Evolutionary conservation across 2,113 vertebrate genomes (phyloP), one percentile per base, ranked within the genome.

Genomic region (Vulpes ferrilata): DNA sequence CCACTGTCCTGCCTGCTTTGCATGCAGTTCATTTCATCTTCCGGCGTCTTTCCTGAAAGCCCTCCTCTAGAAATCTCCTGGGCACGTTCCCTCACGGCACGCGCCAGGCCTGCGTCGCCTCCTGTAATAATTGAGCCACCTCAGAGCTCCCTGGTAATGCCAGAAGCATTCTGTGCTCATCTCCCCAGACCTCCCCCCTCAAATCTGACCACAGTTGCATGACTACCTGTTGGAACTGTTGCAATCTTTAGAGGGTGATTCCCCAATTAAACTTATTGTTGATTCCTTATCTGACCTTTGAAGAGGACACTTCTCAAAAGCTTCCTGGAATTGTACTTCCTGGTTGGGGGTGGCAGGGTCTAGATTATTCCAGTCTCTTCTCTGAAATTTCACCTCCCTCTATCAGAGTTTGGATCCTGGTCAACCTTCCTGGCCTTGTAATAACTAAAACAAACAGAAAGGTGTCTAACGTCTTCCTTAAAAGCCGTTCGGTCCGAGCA

Each of bases 261-360:
- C 90, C 93, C 89, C 92, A 76, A 0, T 86, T 92, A 80, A 93
- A 87, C 43, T 69, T 85, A 64, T 43, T 90, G 62, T 95, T 92
- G 79, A 73, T 71, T 86, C 60, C 38, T 95, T 73, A 27, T 93
- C 83, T 97, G 96, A 96, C 97, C 82, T 97, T 98, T 96, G 59
- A 82, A 95, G 93, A 98, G 73, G 73, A 71, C 7, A 95, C 86
- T 88, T 96, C 88, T 96, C 79, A 95, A 71, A 80, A 91, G 51
- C 67, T 97, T 97, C 96, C 92, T 97, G 86, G 97, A 98, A 96
- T 89, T 96, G 20, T 3, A 60, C 80, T 96, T 80, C 67, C 48
- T 81, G 85, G 32, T 22, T 86, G 80, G n/a, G 16, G n/a, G 51
- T 59, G 73, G 62, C 20, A 13, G 73, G 62, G 23, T 89, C 19